Evolutionary conservation across 2,113 vertebrate species (phyloP).

Genomic region (Patagioenas fasciata): DNA sequence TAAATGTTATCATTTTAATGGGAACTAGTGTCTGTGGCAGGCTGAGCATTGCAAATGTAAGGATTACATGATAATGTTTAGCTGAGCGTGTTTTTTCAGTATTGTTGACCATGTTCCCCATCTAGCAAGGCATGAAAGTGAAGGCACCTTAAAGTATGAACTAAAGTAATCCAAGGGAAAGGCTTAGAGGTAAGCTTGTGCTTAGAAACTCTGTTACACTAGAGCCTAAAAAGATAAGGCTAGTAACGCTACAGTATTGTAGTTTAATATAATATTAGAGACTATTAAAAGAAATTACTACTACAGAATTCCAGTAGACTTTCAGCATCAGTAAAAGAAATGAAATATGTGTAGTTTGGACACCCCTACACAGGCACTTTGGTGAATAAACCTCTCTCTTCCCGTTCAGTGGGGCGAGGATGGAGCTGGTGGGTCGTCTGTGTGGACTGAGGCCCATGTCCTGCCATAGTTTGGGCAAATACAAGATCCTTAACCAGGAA

Average conservation of each 20-base stretch:
- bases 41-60: not conserved
- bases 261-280: not conserved
- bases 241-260: not conserved
- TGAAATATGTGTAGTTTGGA: not conserved
- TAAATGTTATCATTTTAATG: constrained; percentile 21
- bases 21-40: not conserved
- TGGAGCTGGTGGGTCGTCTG: not conserved
- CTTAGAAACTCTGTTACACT: not conserved
- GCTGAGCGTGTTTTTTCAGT: not conserved
- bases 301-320: not conserved
- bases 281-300: not conserved
- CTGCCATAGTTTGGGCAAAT: not conserved
- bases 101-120: not conserved
- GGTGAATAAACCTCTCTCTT: not conserved
- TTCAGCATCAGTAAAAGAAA: not conserved
- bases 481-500: not conserved
- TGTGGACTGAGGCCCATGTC: not conserved
- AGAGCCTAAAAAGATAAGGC: not conserved
- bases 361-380: not conserved
- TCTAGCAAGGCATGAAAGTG: not conserved
- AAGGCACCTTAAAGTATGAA: not conserved
- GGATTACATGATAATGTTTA: not conserved
- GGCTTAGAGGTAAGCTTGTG: not conserved
- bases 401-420: not conserved
- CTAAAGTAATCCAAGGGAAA: not conserved